phyloP scores from a whole-genome alignment of 2,888 invertebrate species.

The Drosophila fulvimacula region DNA sequence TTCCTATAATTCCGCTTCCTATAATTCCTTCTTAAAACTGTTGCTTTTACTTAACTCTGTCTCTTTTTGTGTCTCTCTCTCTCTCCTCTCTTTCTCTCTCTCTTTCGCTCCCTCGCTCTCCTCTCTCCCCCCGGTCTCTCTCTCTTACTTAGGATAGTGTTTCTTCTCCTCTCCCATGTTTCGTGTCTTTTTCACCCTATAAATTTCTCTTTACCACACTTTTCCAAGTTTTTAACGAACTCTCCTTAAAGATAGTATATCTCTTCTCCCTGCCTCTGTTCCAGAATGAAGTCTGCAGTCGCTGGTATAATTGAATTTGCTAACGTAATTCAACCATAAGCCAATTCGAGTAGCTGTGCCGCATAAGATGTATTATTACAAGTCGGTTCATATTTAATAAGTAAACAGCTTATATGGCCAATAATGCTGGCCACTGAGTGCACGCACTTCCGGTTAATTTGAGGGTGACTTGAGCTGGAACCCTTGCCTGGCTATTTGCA shows the following conservation, averaged over 20 bases:
- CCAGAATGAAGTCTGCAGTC: not conserved
- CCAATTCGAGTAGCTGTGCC: constrained; percentile 2
- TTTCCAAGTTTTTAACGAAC: not conserved
- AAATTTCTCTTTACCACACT: too few species aligned
- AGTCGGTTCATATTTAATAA: constrained; percentile 14
- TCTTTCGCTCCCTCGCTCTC: not conserved
- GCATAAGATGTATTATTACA: constrained; percentile 8
- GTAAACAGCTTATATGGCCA: constrained; percentile 24
- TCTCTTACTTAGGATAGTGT: not conserved
- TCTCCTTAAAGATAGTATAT: not conserved
- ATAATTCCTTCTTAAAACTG: too few species aligned
- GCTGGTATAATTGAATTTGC: not conserved
- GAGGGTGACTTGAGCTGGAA: constrained; percentile 13
- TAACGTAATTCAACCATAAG: not conserved
- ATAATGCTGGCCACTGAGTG: constrained; percentile 3
- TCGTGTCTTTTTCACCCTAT: not conserved
- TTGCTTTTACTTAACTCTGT: too few species aligned
- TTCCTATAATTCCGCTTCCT: too few species aligned
- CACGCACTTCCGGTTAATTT: constrained; percentile 22
- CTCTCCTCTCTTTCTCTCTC: too few species aligned
- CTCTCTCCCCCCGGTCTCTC: not conserved
- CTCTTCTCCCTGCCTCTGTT: not conserved
- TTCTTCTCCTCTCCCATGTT: not conserved
- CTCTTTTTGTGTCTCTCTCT: too few species aligned
- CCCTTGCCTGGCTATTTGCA: constrained; percentile 39